Conservation (phyloP, 2,113 vertebrate genomes). For the Colinus virginianus region DNA sequence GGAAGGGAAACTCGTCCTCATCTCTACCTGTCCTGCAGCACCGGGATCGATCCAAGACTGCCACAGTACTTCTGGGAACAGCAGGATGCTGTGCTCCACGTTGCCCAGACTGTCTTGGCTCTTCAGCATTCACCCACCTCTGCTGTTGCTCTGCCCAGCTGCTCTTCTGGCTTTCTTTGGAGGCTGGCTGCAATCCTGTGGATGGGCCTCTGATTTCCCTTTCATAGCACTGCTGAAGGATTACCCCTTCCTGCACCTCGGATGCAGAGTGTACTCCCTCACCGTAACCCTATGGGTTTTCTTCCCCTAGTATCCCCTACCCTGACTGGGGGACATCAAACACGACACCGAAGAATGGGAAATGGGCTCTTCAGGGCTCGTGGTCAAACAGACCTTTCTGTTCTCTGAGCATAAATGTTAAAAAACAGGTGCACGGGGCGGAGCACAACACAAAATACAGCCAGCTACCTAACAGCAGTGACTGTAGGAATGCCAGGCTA, state of each 20-base stretch:
- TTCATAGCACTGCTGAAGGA: neutral
- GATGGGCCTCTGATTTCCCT: neutral
- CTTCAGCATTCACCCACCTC: conserved; percentile 14
- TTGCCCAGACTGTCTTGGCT: neutral
- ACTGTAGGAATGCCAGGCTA: neutral
- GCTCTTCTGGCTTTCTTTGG: neutral
- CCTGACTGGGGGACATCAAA: neutral
- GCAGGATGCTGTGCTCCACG: neutral
- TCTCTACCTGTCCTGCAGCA: neutral
- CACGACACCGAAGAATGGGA: neutral
- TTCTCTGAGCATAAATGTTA: neutral
- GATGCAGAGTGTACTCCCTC: neutral
- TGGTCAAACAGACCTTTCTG: neutral
- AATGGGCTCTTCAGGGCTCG: neutral
- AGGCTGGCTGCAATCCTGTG: neutral
- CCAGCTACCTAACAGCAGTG: neutral
- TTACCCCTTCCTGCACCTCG: neutral
- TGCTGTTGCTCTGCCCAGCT: neutral
- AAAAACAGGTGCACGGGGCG: neutral
- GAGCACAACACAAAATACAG: neutral
- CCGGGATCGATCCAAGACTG: neutral
- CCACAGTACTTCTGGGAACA: neutral
- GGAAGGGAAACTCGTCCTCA: neutral
- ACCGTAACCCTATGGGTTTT: neutral
- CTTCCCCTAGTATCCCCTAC: neutral